Conservation (phyloP, 64 coral and sea anemone species). For the Acropora tenuis region DNA sequence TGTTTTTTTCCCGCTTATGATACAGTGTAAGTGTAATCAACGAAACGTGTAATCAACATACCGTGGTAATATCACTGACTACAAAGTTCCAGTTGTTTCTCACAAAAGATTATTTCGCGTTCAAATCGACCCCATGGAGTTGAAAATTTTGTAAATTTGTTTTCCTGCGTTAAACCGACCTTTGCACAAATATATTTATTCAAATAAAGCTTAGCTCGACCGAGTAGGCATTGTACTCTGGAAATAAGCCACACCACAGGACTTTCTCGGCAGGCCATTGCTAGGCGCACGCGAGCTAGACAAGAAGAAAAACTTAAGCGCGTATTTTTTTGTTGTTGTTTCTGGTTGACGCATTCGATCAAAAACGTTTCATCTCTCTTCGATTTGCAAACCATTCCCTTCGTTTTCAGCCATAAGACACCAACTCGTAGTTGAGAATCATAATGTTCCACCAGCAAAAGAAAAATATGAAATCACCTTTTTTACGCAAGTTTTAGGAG, state of each 20-base stretch:
- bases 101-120: too few species aligned
- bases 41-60: neutral
- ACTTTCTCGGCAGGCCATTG: conserved; percentile 1
- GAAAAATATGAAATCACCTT: neutral
- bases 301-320: neutral
- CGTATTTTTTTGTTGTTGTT: neutral
- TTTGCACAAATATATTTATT: neutral
- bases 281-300: neutral
- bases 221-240: neutral
- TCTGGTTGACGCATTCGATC: too few species aligned
- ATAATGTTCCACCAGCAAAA: neutral
- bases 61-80: too few species aligned
- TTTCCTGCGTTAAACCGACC: neutral
- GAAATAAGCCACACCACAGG: conserved; percentile 28
- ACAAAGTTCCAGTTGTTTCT: too few species aligned
- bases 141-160: neutral
- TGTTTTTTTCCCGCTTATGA: neutral
- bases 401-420: too few species aligned
- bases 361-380: neutral
- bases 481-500: neutral
- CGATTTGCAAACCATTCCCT: too few species aligned
- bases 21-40: neutral
- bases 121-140: too few species aligned
- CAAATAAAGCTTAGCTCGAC: neutral
- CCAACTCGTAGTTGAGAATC: neutral